Percentiles rank a stretch among this genome's conserved stretches.
Conservation (phyloP, 1,140 invertebrate species). For the Acromyrmex charruanus region DNA sequence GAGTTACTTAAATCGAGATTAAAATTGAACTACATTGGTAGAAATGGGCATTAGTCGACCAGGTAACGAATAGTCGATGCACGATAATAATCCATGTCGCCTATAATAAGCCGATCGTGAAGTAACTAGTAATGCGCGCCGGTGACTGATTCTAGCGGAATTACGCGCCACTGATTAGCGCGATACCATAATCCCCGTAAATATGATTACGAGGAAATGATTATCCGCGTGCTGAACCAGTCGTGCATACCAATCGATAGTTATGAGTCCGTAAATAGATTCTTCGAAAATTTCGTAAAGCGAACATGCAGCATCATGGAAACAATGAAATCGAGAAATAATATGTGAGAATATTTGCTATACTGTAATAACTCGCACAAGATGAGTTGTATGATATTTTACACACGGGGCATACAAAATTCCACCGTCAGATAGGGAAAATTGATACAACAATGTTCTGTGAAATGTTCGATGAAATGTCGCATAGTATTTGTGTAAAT, state of each 20-base stretch:
- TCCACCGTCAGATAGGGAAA: neutral
- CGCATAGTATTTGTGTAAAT: neutral
- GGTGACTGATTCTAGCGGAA: constrained; percentile 66
- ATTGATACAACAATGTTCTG: neutral
- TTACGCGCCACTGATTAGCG: constrained; percentile 59
- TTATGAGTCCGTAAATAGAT: constrained; percentile 53
- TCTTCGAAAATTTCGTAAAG: constrained; percentile 23
- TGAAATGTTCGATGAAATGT: constrained; percentile 11
- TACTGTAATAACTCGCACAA: neutral
- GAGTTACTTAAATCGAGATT: too few relatives aligned
- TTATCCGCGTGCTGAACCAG: constrained; percentile 43
- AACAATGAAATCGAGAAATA: constrained; percentile 33
- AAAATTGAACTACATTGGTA: too few relatives aligned
- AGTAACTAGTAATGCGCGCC: constrained; percentile 61
- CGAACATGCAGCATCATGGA: neutral
- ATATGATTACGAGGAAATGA: constrained; percentile 65
- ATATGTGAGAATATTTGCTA: neutral
- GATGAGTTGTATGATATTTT: neutral
- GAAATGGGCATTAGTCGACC: neutral
- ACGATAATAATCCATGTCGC: neutral
- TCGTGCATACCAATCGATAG: constrained; percentile 44
- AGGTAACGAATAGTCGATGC: constrained; percentile 18
- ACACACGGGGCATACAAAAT: neutral
- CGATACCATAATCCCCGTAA: constrained; percentile 55
- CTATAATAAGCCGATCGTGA: constrained; percentile 55